These are phyloP conservation scores for Orthosia incerta DNA, from an alignment of 2,888 invertebrate genomes.

Conservation along the genomic window DNA sequence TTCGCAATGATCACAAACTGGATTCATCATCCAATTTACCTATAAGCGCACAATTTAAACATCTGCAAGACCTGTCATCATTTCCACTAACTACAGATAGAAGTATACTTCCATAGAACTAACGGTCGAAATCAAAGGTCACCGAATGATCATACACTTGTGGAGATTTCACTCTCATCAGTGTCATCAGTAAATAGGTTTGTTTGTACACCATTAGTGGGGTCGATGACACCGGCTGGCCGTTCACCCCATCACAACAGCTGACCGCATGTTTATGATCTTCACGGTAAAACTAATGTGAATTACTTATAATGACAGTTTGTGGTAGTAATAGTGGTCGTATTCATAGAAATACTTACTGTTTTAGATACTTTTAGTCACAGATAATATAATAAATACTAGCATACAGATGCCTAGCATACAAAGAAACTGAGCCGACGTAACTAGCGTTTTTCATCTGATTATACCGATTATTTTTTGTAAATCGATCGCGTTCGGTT, in stretches of 20 bases:
- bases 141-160: constrained; percentile 51
- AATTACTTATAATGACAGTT: constrained; percentile 31
- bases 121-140: constrained; percentile 52
- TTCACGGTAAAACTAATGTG: constrained; percentile 45
- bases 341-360: constrained; percentile 3
- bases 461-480: no score
- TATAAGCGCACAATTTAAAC: constrained; percentile 7
- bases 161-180: constrained; percentile 65
- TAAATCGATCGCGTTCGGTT: no score
- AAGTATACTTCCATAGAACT: constrained; percentile 16
- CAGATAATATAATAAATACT: no score
- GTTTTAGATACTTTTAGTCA: no score
- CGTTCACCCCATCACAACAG: constrained; percentile 73
- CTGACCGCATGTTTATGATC: constrained; percentile 66
- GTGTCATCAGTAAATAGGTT: constrained; percentile 65
- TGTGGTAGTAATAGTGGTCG: constrained; percentile 10
- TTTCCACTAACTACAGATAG: constrained; percentile 2
- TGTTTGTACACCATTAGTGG: constrained; percentile 64
- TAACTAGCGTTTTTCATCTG: no score
- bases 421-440: no score
- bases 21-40: not conserved
- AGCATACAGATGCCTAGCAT: no score
- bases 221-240: constrained; percentile 67
- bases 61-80: constrained; percentile 4
- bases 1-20: not conserved